Evolutionary conservation across 2,888 invertebrate species (phyloP).

Genomic region (Stomorhina lunata): DNA sequence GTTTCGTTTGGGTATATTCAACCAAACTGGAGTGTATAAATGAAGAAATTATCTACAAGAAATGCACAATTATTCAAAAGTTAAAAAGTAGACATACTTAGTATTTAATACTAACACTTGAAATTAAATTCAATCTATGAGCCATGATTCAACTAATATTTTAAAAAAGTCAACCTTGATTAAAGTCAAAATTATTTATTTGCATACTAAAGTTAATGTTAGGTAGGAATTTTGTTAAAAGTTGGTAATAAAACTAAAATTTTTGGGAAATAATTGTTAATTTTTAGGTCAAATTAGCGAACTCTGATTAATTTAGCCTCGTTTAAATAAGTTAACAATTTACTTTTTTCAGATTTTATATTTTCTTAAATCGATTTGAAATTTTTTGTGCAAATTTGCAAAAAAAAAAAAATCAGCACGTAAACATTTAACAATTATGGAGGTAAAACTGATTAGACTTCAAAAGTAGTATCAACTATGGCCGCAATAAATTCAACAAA

Average conservation of each 20-base stretch:
- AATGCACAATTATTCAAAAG: background rate
- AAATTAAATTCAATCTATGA: too few species aligned
- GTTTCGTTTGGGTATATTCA: too few species aligned
- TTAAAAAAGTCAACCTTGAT: background rate
- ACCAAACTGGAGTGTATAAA: too few species aligned
- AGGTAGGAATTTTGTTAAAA: background rate
- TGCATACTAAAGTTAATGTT: slow-evolving; percentile 1
- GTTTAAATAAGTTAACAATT: background rate
- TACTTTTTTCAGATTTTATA: background rate
- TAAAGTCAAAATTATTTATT: background rate
- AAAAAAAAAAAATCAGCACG: slow-evolving; percentile 34
- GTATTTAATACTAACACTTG: too few species aligned
- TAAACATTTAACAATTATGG: slow-evolving; percentile 45
- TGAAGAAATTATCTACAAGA: background rate
- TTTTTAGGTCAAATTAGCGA: too few species aligned
- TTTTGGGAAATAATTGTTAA: too few species aligned
- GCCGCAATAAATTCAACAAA: slow-evolving; percentile 1
- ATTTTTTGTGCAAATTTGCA: slow-evolving; percentile 31
- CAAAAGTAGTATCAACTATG: slow-evolving; percentile 11
- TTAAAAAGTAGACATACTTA: background rate
- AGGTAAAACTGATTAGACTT: slow-evolving; percentile 16
- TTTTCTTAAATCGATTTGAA: background rate
- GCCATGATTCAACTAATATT: background rate
- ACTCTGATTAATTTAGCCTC: background rate
- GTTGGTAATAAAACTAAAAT: background rate